phyloP scores from a whole-genome alignment of 1,140 invertebrate species.

The Lepidurus arcticus region DNA sequence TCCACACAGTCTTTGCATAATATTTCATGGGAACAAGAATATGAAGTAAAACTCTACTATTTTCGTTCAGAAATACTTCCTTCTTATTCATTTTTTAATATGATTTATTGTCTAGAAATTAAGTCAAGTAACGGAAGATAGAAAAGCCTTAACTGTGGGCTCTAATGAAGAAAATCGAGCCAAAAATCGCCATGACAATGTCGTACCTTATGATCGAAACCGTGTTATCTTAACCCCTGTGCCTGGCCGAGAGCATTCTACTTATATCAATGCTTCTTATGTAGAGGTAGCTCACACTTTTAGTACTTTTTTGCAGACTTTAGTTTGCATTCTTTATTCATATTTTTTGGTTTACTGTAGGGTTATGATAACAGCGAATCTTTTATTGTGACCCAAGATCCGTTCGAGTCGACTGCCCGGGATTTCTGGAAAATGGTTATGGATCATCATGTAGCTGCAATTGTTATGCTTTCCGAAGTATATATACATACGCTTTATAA shows the following conservation, averaged over 20 bases:
- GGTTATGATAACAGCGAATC: conserved; percentile 87
- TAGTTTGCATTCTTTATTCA: background rate
- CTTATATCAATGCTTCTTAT: conserved; percentile 95
- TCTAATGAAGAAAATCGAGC: conserved; percentile 74
- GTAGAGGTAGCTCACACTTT: conserved; percentile 63
- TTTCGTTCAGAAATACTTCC: conserved; percentile 52
- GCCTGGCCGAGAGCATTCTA: conserved; percentile 76
- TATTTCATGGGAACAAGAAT: conserved; percentile 7
- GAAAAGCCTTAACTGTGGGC: conserved; percentile 72
- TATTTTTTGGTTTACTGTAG: conserved; percentile 41
- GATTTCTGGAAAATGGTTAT: conserved; percentile 97
- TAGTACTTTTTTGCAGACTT: background rate
- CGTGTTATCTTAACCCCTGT: conserved; percentile 77
- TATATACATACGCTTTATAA: conserved; percentile 42
- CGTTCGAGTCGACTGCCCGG: conserved; percentile 74
- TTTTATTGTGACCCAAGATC: conserved; percentile 94
- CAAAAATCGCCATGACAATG: conserved; percentile 78
- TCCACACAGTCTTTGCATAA: conserved; percentile 4
- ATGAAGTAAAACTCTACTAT: background rate
- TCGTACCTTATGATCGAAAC: conserved; percentile 88
- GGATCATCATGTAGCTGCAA: conserved; percentile 81
- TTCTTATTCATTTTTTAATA: background rate
- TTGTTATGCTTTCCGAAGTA: conserved; percentile 91
- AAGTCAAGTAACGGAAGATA: conserved; percentile 68
- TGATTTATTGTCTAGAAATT: conserved; percentile 55